Evolutionary conservation across 2,113 vertebrate species (phyloP), one percentile per base, ranked within the genome.

Genomic region (Mus musculus): DNA sequence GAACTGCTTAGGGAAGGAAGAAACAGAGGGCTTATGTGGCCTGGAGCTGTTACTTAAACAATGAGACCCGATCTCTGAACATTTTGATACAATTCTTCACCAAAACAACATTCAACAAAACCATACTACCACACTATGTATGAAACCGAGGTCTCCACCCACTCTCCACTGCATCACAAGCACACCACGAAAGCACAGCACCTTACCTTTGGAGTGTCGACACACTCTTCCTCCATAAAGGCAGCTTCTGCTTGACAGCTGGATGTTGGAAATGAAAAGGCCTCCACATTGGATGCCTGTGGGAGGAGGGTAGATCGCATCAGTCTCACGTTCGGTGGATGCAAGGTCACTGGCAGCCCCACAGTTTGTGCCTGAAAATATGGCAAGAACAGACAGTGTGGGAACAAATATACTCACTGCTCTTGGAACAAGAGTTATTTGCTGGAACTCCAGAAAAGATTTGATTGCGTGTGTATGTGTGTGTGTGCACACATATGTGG

Each of bases 181-280:
- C 77, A 77, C 28, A n/a, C 10, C 22, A 42, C 3, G 49, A 5
- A 49, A 49, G 42, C 42, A 49, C 49, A 49, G 49, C 49, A 49
- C 7, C 3, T 12, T 99, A 99, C 99, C 99, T 99, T 99, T 95
- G 99, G 99, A 0, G 99, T 99, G 96, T 98, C 99, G 0, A 99
- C 98, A 98, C 95, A 98, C 13, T 99, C 99, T 95, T 99, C 99
- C 80, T 99, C 99, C 99, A 99, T 99, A 91, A 99, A 99, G 0
- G 99, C 98, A 30, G 99, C 98, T 90, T 99, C 99, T 4, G 98
- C 98, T 63, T 98, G 98, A 97, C 99, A 99, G 89, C 96, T 80
- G 75, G 99, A 97, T 7, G 99, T 98, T 33, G 99, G 98, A 78
- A 99, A 99, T 19, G 99, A 96, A 97, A 99, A 99, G 89, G 99